Base-by-base conservation (phyloP, 1,140 invertebrate genomes). In the Drosophila sproati region DNA sequence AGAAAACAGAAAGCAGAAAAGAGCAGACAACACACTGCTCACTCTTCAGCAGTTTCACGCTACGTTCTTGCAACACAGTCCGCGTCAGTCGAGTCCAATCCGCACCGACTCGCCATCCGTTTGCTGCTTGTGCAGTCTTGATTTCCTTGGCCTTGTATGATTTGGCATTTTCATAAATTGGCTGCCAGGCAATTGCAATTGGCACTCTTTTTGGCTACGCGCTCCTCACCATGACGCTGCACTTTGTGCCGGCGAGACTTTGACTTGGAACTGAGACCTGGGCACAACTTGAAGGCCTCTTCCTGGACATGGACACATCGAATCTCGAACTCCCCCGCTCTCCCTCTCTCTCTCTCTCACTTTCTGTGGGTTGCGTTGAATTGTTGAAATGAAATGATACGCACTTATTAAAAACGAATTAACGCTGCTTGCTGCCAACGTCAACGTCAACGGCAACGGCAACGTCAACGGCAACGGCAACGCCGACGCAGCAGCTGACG, bases 341-440 rank as follows among this genome's bases (percentile, higher is more conserved):
- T 47, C 54, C 61, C 6, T 37, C 34, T n/a, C 37, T 35, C 4
- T 4, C 5, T 51, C 59, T 20, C 20, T 20, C 20, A 0, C 20
- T 20, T 20, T 20, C 20, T 20, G 20, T 20, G 20, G 20, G 20
- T 75, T 88, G 72, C 71, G 85, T 88, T 88, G 85, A 88, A 88
- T 78, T 81, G 85, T 89, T 89, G 85, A 89, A 89, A 89, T 89
- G 81, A 89, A 89, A 89, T 89, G 85, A 89, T 89, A 89, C 85
- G 78, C 85, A 89, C 85, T 89, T 89, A 89, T 89, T 89, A 89
- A 89, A 89, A 89, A 89, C 86, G 86, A 89, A 89, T 89, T 89
- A 89, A 85, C 83, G 68, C 83, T 83, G 85, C 85, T 78, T 83
- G 83, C 85, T 86, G 77, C 82, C 78, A 72, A 74, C 77, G 68